Percentiles rank a stretch among this genome's conserved stretches.
These are phyloP conservation scores for Platyura marginata DNA, from an alignment of 1,140 invertebrate species.

Conservation along the genomic window DNA sequence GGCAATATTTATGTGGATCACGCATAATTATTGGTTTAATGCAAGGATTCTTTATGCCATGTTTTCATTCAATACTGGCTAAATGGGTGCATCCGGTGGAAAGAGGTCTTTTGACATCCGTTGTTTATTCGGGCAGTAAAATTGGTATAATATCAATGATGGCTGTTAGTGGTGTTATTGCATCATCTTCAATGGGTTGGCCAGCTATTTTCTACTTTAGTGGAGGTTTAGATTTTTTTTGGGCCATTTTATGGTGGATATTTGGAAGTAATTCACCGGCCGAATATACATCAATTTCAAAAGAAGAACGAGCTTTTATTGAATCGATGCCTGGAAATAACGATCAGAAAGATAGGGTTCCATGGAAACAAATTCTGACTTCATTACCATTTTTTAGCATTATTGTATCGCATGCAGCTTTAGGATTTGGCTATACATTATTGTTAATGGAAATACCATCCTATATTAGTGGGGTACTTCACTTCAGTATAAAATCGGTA, in stretches of 20 bases:
- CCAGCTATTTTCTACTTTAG: constrained; percentile 60
- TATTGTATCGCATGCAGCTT: constrained; percentile 64
- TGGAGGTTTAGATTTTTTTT: constrained; percentile 39
- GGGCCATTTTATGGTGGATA: constrained; percentile 39
- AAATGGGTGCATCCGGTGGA: constrained; percentile 33
- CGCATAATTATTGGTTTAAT: constrained; percentile 55
- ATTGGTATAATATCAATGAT: constrained; percentile 57
- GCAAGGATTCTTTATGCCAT: constrained; percentile 64
- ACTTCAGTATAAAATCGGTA: constrained; percentile 46
- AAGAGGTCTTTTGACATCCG: constrained; percentile 32
- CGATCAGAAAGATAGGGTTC: constrained; percentile 19
- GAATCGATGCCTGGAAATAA: constrained; percentile 21
- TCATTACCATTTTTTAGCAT: constrained; percentile 71
- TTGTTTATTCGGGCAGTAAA: constrained; percentile 42
- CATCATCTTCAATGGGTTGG: constrained; percentile 47
- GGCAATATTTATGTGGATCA: constrained; percentile 33
- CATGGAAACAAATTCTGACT: constrained; percentile 59
- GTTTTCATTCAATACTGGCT: constrained; percentile 38
- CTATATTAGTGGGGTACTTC: constrained; percentile 67
- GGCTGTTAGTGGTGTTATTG: constrained; percentile 45
- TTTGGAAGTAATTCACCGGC: constrained; percentile 46
- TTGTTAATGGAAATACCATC: constrained; percentile 80
- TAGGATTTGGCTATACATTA: constrained; percentile 91
- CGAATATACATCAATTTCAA: constrained; percentile 31
- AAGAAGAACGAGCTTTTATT: constrained; percentile 41